Evolutionary conservation across 2,888 invertebrate species (phyloP), one percentile per base, ranked within the genome.

Genomic region (Heteromurus nitidus): DNA sequence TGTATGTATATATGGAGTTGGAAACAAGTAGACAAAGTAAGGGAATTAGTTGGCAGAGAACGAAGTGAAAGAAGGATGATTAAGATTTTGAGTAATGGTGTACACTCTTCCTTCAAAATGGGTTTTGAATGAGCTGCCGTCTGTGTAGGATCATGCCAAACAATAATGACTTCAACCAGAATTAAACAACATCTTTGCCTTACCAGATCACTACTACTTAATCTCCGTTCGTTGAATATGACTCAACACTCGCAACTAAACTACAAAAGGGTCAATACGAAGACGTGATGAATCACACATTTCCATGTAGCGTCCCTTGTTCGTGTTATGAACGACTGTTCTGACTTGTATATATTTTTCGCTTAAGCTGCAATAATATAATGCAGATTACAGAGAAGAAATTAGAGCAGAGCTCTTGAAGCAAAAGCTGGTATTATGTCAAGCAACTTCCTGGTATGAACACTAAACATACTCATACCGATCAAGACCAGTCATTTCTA

Each of bases 51-150:
- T 28, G n/a, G n/a, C n/a, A n/a, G n/a, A 62, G 28, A 62, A 5
- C 9, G 55, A 20, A 55, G 22, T 50, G n/a, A 9, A 30, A 74
- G 42, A 74, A 28, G 26, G 55, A 47, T 69, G 76, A 76, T 77
- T 77, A 77, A 36, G 77, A 77, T 44, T 77, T 69, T 77, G 77
- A 69, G 70, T 77, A 77, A 77, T 77, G 77, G 70, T n/a, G n/a
- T 70, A 62, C 58, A 47, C 58, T 55, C 26, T 47, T 20, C 44
- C 68, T 55, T 55, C 75, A 53, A 70, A 77, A 70, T 77, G 77
- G 64, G 26, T 70, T 76, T 76, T 68, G 68, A 68, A 76, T 76
- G 68, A 68, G 76, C 24, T 55, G 13, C 50, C 3, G 3, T 7
- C 53, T 53, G 36, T 13, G 24, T 22, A 55, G 22, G 7, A 3